phyloP scores from a whole-genome alignment of 2,797 vertebrate species.

The Crenuchus spilurus region DNA sequence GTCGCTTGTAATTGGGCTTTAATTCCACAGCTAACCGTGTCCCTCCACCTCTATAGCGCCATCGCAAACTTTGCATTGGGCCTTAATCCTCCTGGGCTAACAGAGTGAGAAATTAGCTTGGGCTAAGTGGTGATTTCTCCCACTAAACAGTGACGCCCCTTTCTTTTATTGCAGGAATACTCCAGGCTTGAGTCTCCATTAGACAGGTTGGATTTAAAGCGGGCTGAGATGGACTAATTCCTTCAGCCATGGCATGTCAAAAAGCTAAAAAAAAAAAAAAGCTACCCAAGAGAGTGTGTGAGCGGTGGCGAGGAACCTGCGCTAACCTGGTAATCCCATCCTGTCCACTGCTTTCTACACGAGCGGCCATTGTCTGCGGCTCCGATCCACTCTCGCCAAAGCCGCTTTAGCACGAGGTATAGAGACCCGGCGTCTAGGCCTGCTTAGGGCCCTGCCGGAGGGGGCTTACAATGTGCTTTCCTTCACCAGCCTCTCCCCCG shows the following conservation, averaged over 20 bases:
- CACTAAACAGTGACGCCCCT: constrained; percentile 69
- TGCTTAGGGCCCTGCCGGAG: constrained; percentile 53
- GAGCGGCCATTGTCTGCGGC: constrained; percentile 54
- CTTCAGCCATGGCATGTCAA: constrained; percentile 54
- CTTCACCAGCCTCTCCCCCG: constrained; percentile 22
- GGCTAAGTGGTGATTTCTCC: constrained; percentile 81
- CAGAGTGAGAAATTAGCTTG: constrained; percentile 83
- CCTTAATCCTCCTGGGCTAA: constrained; percentile 78
- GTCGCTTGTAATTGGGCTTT: constrained; percentile 77
- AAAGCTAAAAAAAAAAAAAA: constrained; percentile 11
- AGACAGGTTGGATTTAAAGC: constrained; percentile 54
- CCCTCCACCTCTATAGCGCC: constrained; percentile 57
- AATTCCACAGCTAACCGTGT: constrained; percentile 71
- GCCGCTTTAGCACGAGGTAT: constrained; percentile 54
- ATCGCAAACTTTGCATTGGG: constrained; percentile 67
- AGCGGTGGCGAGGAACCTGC: constrained; percentile 54
- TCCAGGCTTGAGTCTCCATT: constrained; percentile 65
- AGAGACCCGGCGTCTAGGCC: constrained; percentile 42
- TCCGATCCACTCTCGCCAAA: constrained; percentile 59
- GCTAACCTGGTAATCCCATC: constrained; percentile 71
- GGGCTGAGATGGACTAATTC: constrained; percentile 64
- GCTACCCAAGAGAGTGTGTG: constrained; percentile 48
- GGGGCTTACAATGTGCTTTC: constrained; percentile 48
- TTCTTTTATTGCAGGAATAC: constrained; percentile 56
- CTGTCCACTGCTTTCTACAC: constrained; percentile 58